Base-by-base conservation (phyloP, 2,113 vertebrate species). In the Lathamus discolor region DNA sequence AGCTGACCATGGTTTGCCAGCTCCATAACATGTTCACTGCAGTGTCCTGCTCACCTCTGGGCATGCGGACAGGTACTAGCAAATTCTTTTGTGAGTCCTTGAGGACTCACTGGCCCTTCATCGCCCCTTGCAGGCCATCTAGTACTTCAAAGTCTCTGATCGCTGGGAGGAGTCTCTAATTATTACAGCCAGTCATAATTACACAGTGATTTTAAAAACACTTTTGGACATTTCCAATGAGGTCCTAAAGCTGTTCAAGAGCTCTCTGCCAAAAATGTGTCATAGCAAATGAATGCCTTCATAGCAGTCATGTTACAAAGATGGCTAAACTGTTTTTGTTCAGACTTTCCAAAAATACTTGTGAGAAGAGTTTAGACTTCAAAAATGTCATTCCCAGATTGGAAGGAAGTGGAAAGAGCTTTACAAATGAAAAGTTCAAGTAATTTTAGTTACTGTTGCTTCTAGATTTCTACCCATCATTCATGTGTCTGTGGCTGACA, bases 341-440 rank as follows among this genome's bases (percentile, higher is more conserved):
- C 92, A 92, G 85, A 90, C 75, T 46, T 94, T 63, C 92, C 93
- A 93, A 92, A 97, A 96, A 92, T 95, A 94, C 54, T 92, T 91
- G 77, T 88, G 84, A 93, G 84, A 76, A 68, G 70, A 83, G 84
- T 69, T 85, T 51, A 95, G 79, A 66, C 76, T 83, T 63, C 35
- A 74, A 87, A 96, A 95, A 93, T 96, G 93, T 94, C 95, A 96
- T 67, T 92, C 79, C 55, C 75, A 90, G 86, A 91, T 78, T 93
- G 82, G 92, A 93, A 95, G 39, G 73, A 75, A 94, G 67, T 63
- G 46, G 63, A 91, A 86, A 88, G 51, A 94, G 79, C 52, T 94
- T 93, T 86, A 86, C 91, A 94, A 93, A 80, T 24, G 25, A 96
- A 59, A 93, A 90, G 79, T 88, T 88, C 90, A 93, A 77, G 75